Evolutionary conservation across 2,888 invertebrate genomes (phyloP), one percentile per base, ranked within the genome.

Genomic region (Eupithecia exiguata): DNA sequence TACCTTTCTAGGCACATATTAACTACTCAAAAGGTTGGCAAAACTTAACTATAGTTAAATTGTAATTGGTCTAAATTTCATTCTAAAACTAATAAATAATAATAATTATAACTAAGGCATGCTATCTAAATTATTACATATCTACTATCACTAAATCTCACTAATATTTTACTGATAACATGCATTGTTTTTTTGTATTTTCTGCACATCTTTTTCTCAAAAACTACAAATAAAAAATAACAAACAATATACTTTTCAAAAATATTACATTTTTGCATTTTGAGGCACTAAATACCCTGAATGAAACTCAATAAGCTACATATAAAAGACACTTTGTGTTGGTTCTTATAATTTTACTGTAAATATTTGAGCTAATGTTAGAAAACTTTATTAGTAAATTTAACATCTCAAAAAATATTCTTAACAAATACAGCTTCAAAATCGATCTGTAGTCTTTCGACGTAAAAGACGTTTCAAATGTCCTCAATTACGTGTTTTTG

Each of bases 81-180:
- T 21, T 6, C 21, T 18, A 21, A 21, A n/a, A 10, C 12, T 58
- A 9, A 25, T 25, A 21, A 21, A 58, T 12, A 46, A 58, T 18
- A 10, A 25, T 12, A 5, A 30, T 61, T 7, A 21, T 21, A 65
- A 58, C n/a, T 69, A 74, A 73, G 77, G 75, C 79, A 84, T 82
- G 80, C 83, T 80, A 78, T 73, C 67, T 66, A 68, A 69, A 70
- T 35, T 38, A 63, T 18, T 30, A 65, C n/a, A 65, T 40, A 69
- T 68, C 75, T 76, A 78, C 67, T 71, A 71, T 70, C 73, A 75
- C 65, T 76, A 72, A 71, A 74, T 80, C 80, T 80, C 80, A 80
- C 80, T 80, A 80, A 78, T 70, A 75, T 69, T 78, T 78, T 53
- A 69, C 70, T 36, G 62, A 68, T 71, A 71, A 74, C 74, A 74